Base-by-base conservation (phyloP, 2,888 invertebrate species). In the Agrilus cyanescens region DNA sequence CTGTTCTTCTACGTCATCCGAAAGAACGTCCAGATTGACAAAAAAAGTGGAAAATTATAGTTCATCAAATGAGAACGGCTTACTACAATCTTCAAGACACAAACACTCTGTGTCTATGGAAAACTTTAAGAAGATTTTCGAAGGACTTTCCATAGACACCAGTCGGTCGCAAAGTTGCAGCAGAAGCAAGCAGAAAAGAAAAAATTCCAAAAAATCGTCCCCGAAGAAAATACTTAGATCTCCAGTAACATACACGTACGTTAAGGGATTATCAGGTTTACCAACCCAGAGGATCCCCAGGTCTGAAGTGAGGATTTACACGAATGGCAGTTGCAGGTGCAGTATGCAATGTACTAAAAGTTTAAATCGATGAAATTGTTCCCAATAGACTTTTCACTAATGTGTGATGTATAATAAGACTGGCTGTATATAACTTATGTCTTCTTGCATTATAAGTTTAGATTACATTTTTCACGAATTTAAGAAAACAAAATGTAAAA, bases 241-340 rank as follows among this genome's bases (percentile, higher is more conserved):
- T 39, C 87, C 87, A 1, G 80, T 85, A 10, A 75, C 80, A 0
- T 86, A 87, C 63, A 84, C 83, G 7, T 88, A 87, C 63, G 80
- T 85, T 2, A 80, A 80, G 50, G 87, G 87, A 36, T 72, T 85
- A 49, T 86, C 86, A 7, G 87, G 87, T 8, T 67, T 87, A 41
- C 86, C 87, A 6, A 87, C 86, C 1, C 85, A 85, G 60, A 72
- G 87, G 57, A 80, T 87, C 15, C 85, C 87, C 1, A 74, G 79
- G 48, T 74, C 65, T 38, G 54, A 56, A 32, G 46, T 56, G 20
- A 51, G 53, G 41, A 51, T 54, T 36, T 56, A 56, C 44, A 50
- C 57, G 35, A 53, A 57, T 14, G 58, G 53, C 41, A 46, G 56
- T 15, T 65, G 65, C 47, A 58, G 58, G 14, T 66, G 65, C 49